A percentile compares a stretch with the other conserved stretches of the same genome.
Conservation (phyloP, 2,113 vertebrate genomes). For the Cyprinodon tularosa region DNA sequence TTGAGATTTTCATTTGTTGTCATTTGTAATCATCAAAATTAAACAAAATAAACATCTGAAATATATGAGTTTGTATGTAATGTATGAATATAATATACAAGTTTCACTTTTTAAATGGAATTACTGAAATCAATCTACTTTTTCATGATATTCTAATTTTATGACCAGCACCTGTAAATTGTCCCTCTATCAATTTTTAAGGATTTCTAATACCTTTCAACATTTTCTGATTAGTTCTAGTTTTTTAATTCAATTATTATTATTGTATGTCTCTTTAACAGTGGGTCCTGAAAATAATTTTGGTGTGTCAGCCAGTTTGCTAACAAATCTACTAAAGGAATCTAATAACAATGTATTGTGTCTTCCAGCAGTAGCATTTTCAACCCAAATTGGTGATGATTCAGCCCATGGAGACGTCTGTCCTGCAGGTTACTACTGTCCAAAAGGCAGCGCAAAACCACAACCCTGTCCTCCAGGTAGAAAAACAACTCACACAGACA, state of each 20-base stretch:
- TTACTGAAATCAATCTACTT: too few species aligned
- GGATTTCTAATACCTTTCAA: too few species aligned
- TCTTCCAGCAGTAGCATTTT: constrained; percentile 73
- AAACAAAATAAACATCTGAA: too few species aligned
- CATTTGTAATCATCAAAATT: too few species aligned
- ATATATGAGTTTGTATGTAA: too few species aligned
- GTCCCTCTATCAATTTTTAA: neutral
- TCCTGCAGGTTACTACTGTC: constrained; percentile 81
- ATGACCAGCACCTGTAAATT: too few species aligned
- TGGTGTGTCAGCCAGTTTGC: constrained; percentile 40
- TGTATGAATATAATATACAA: too few species aligned
- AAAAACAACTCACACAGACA: neutral
- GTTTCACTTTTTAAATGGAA: too few species aligned
- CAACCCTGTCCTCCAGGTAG: constrained; percentile 81
- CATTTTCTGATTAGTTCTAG: neutral
- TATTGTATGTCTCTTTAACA: constrained; percentile 1
- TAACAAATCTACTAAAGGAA: constrained; percentile 51
- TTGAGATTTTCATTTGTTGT: too few species aligned
- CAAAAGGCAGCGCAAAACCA: constrained; percentile 74
- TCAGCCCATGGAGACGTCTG: constrained; percentile 78
- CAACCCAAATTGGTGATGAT: constrained; percentile 26
- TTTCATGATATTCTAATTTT: too few species aligned
- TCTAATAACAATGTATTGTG: constrained; percentile 57
- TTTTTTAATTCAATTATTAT: neutral
- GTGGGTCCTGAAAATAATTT: constrained; percentile 13